Evolutionary conservation across 1,140 invertebrate genomes (phyloP).

Genomic region (Sarcophaga peregrina): DNA sequence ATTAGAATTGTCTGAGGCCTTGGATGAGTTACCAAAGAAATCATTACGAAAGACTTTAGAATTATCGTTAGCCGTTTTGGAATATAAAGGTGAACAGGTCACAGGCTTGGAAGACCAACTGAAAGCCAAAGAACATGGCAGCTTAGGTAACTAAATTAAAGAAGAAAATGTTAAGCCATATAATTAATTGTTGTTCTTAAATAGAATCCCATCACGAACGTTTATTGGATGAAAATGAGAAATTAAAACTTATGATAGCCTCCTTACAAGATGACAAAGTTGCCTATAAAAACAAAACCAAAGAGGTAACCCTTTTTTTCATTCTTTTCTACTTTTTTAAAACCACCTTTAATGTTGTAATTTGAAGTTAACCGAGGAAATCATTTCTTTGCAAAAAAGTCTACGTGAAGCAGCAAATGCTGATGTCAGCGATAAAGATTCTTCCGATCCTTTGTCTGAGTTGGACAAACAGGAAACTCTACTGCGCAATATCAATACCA

Average conservation of each 20-base stretch:
- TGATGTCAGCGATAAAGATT: constrained; percentile 63
- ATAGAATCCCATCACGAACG: constrained; percentile 46
- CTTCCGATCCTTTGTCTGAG: constrained; percentile 63
- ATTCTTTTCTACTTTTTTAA: constrained; percentile 5
- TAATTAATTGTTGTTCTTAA: constrained; percentile 7
- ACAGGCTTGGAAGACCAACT: constrained; percentile 35
- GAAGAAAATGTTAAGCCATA: neutral
- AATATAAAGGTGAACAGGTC: constrained; percentile 61
- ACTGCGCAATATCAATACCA: constrained; percentile 61
- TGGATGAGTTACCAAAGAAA: constrained; percentile 60
- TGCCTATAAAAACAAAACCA: constrained; percentile 51
- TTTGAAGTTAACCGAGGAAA: constrained; percentile 54
- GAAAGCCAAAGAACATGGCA: constrained; percentile 28
- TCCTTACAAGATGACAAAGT: constrained; percentile 58
- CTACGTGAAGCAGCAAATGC: constrained; percentile 55
- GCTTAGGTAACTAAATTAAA: constrained; percentile 36
- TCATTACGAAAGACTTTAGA: constrained; percentile 61
- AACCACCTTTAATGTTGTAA: neutral
- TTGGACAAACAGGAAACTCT: constrained; percentile 64
- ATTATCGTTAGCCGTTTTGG: constrained; percentile 56
- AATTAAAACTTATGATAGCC: constrained; percentile 60
- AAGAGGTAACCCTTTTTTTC: constrained; percentile 49
- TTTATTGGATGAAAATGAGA: constrained; percentile 61
- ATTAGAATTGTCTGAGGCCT: constrained; percentile 52
- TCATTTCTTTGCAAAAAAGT: constrained; percentile 56